A percentile compares a stretch with the other conserved stretches of the same genome.
Evolutionary conservation across 2,113 vertebrate species (phyloP).

Genomic region (Platysteira castanea): DNA sequence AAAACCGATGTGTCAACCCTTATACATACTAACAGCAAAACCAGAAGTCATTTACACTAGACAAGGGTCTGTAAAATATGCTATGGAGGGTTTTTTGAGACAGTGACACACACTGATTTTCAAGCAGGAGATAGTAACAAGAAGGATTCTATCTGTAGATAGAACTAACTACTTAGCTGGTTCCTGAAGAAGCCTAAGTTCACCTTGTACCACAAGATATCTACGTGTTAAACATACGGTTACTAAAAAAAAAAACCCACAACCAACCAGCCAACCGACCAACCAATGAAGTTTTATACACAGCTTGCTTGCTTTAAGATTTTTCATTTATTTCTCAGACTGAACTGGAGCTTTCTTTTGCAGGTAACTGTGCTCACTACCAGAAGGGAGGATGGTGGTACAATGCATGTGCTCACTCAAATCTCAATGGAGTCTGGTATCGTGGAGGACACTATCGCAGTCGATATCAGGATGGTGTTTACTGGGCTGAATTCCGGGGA

Average conservation of each 20-base stretch:
- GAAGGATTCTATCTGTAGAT: neutral
- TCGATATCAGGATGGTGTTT: conserved; percentile 94
- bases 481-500: conserved; percentile 98
- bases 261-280: neutral
- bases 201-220: neutral
- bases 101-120: neutral
- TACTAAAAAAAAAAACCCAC: neutral
- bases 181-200: neutral
- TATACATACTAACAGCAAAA: neutral
- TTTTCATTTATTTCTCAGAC: neutral
- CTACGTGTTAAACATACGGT: neutral
- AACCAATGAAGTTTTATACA: neutral
- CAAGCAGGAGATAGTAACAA: neutral
- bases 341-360: neutral
- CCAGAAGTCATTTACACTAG: neutral
- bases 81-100: neutral
- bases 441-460: conserved; percentile 96
- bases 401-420: conserved; percentile 95
- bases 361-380: conserved; percentile 97
- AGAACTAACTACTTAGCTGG: neutral
- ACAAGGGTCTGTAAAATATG: neutral
- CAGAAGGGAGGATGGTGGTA: conserved; percentile 99
- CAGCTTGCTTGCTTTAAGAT: neutral
- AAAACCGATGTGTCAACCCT: neutral
- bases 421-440: conserved; percentile 97